Base-by-base conservation (phyloP, 23 tunicate species). In the Styela clava region DNA sequence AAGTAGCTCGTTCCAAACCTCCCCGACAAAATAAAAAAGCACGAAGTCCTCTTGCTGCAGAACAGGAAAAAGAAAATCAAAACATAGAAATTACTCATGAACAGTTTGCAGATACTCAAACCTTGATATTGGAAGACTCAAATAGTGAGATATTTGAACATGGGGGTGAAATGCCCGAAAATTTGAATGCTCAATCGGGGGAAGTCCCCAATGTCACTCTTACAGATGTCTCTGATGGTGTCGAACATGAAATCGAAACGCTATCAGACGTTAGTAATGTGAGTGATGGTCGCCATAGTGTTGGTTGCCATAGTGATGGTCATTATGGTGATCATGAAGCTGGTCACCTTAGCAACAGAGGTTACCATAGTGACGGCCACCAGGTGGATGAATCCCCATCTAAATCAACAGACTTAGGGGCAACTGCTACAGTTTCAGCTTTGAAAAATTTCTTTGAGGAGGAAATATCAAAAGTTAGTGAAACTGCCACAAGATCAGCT, bases 361-460 rank as follows among this genome's bases (percentile, higher is more conserved):
- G 37, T 31, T 71, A 31, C 37, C 35, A 71, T 32, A 31, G 37
- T n/a, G 77, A 71, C 35, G 77, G 24, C 77, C 34, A 26, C 37
- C 37, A 33, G 5, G 35, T 21, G 35, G 37, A 71, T 35, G 37
- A 33, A 30, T 2, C 35, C 3, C 16, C 32, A 19, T n/a, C 35
- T 7, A 32, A 32, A 32, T 3, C 37, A n/a, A 33, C 65, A 1
- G 78, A 72, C 29, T 31, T 31, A 32, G 78, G 52, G 18, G 35
- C 52, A 9, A 32, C 30, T n/a, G 52, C 65, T 20, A 22, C 64
- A 0, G 67, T 76, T 0, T 52, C 65, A 18, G 81, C 1, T 36
- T 56, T 76, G 33, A 76, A 76, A 76, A 76, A 36, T 44, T 76
- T 33, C 44, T 76, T 76, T 44, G 81, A 76, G 44, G 52, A 44